Evolutionary conservation across 2,888 invertebrate species (phyloP).

Genomic region (Sesia bembeciformis): DNA sequence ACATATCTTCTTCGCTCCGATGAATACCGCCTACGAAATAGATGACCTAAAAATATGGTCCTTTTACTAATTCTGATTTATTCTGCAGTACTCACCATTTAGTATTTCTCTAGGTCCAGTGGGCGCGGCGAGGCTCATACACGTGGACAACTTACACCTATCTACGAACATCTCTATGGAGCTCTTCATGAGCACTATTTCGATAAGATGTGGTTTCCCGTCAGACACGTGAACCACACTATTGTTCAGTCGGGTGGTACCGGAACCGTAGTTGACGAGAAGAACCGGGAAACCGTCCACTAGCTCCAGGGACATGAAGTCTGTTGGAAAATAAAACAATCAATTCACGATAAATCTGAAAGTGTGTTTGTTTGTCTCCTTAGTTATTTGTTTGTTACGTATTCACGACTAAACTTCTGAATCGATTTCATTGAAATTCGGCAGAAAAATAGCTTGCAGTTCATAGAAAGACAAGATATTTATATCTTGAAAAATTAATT

Average conservation of each 20-base stretch:
- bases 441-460: no score
- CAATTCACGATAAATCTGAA: neutral
- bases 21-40: no score
- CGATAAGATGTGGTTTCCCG: slow-evolving; percentile 90
- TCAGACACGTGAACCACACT: slow-evolving; percentile 84
- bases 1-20: no score
- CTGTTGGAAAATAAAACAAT: slow-evolving; percentile 46
- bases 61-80: no score
- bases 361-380: no score
- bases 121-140: slow-evolving; percentile 81
- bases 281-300: slow-evolving; percentile 87
- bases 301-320: slow-evolving; percentile 93
- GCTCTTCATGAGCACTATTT: slow-evolving; percentile 79
- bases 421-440: no score
- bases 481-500: no score
- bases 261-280: slow-evolving; percentile 90
- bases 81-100: slow-evolving; percentile 64
- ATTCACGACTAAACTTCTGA: no score
- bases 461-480: no score
- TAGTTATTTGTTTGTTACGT: no score
- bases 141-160: slow-evolving; percentile 79
- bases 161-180: slow-evolving; percentile 87
- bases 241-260: slow-evolving; percentile 81
- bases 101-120: slow-evolving; percentile 82
- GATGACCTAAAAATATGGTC: no score